Evolutionary conservation across 2,113 vertebrate genomes (phyloP), one percentile per base, ranked within the genome.

Genomic region (Garra rufa): DNA sequence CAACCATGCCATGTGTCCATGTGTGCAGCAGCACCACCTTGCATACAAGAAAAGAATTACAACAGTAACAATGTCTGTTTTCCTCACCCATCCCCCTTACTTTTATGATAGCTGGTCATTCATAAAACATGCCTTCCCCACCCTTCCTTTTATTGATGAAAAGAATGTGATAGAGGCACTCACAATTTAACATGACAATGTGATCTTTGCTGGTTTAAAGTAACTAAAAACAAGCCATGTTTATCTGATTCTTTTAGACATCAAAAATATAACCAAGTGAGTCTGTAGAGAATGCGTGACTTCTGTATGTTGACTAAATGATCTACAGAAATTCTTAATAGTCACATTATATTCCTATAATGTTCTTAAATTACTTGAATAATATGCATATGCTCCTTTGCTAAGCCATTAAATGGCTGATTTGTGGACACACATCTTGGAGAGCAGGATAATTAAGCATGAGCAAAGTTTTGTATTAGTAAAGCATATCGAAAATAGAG

Each of bases 1-100:
- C 10, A 14, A 21, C 26, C 44, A 44, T 2, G 34, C 14, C 26
- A 34, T 50, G 78, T 75, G 84, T 30, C 14, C 26, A 34, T 50
- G 78, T 75, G 84, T 43, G 15, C 55, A 43, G 75, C 6, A 70
- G 34, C 28, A 76, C 86, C 82, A 55, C 79, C 86, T 74, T 70
- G 26, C 78, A 24, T 69, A 24, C 26, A 74, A 15, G 8, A 71
- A 15, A 76, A 71, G 48, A 43, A 84, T 21, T 84, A 19, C 81
- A 85, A 1, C n/a, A 38, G 41, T 77, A 57, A 24, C 13, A 26
- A 80, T 28, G 43, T 44, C 5, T 24, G 15, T 30, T 19, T 46
- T 19, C 34, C 46, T 34, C 28, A 46, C 61, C 52, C n/a, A n/a
- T n/a, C n/a, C n/a, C n/a, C n/a, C 70, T 2, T 38, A 61, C 14